Percentiles rank a stretch among this genome's conserved stretches.
phyloP scores from a whole-genome alignment of 2,888 invertebrate species.

The Oxytorus armatus region DNA sequence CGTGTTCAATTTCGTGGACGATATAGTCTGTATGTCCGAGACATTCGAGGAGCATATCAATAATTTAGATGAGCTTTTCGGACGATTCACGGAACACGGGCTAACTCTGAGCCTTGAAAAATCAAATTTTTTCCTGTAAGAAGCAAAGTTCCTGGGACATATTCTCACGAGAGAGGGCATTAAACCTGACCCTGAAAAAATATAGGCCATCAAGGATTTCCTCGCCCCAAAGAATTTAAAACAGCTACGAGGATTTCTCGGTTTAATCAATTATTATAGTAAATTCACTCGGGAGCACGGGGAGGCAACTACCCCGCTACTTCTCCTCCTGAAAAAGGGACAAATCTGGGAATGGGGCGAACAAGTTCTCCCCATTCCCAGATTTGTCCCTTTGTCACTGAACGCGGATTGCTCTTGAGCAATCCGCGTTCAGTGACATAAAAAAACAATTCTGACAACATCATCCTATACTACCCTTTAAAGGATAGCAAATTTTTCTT shows the following conservation, averaged over 20 bases:
- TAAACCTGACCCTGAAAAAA: slow-evolving; percentile 13
- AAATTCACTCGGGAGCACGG: slow-evolving; percentile 55
- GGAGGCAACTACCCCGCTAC: slow-evolving; percentile 23
- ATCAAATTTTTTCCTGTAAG: slow-evolving; percentile 69
- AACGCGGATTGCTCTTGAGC: too few species aligned
- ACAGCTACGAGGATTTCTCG: slow-evolving; percentile 24
- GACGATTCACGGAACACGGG: slow-evolving; percentile 6
- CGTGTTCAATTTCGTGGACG: background rate
- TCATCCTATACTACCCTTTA: background rate
- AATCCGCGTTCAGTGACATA: background rate
- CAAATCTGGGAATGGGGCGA: background rate
- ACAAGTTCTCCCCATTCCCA: too few species aligned
- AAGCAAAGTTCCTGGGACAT: slow-evolving; percentile 74
- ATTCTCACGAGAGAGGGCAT: slow-evolving; percentile 67
- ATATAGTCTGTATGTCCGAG: background rate
- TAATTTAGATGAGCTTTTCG: background rate
- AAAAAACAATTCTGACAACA: background rate
- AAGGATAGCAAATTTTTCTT: background rate
- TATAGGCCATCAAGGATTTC: background rate
- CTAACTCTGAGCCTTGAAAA: slow-evolving; percentile 73
- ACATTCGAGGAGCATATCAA: background rate
- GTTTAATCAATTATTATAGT: slow-evolving; percentile 42
- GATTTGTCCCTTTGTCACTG: too few species aligned
- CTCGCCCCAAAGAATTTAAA: slow-evolving; percentile 18
- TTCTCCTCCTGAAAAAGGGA: slow-evolving; percentile 21